phyloP scores from a whole-genome alignment of 2,888 invertebrate genomes.

The Lasioglossum pauxillum region DNA sequence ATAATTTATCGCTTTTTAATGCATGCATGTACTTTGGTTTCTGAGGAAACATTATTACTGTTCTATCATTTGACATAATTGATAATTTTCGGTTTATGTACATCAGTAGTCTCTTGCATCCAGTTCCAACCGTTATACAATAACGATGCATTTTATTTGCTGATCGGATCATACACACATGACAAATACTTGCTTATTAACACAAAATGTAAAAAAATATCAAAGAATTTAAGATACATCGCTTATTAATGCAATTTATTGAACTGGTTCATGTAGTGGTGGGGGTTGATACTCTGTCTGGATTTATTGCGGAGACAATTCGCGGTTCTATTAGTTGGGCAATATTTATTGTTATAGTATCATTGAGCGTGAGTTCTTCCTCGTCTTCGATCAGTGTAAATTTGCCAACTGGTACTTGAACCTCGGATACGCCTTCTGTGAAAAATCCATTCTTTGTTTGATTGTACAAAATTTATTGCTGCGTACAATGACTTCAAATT shows the following conservation, averaged over 20 bases:
- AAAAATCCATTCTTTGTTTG: slow-evolving; percentile 27
- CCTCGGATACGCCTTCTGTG: slow-evolving; percentile 80
- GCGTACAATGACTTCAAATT: neutral
- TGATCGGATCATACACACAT: neutral
- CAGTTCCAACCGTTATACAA: neutral
- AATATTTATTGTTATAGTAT: slow-evolving; percentile 61
- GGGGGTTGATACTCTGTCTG: neutral
- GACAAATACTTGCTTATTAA: neutral
- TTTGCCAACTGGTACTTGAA: slow-evolving; percentile 80
- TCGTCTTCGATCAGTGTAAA: slow-evolving; percentile 78
- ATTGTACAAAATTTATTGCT: neutral
- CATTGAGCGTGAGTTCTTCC: slow-evolving; percentile 13
- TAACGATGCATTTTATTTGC: neutral
- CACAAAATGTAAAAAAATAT: slow-evolving; percentile 6
- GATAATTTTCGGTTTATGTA: no score
- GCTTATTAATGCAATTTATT: neutral
- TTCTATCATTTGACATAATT: neutral
- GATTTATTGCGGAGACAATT: slow-evolving; percentile 33
- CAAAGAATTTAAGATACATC: neutral
- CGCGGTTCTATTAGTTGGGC: slow-evolving; percentile 70
- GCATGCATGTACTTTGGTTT: neutral
- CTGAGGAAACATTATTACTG: neutral
- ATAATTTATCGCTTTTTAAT: neutral
- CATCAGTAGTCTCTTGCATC: no score
- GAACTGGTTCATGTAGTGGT: neutral